phyloP scores from a whole-genome alignment of 2,797 vertebrate genomes.

The Euthynnus affinis region DNA sequence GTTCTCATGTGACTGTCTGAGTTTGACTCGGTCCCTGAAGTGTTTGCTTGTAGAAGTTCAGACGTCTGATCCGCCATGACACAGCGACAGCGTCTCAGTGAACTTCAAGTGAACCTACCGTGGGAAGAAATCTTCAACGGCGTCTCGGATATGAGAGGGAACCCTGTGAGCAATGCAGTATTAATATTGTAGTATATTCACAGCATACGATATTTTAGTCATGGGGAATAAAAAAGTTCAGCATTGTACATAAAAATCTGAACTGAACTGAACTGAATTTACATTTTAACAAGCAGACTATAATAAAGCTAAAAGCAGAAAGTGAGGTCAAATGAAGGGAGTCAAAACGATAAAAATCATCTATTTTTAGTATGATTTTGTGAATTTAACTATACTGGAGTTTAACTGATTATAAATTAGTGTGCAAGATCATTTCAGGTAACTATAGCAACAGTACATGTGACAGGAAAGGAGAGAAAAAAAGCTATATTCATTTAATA shows the following conservation, averaged over 20 bases:
- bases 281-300: not conserved
- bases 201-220: not conserved
- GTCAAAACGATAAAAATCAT: not conserved
- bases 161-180: not conserved
- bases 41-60: constrained; percentile 27
- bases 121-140: not conserved
- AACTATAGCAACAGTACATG: too few species aligned
- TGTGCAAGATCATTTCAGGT: too few species aligned
- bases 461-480: too few species aligned
- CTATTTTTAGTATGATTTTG: not conserved
- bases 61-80: constrained; percentile 29
- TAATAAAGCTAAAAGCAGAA: not conserved
- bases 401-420: too few species aligned
- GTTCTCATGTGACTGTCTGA: constrained; percentile 6
- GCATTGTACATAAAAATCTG: not conserved
- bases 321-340: not conserved
- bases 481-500: too few species aligned
- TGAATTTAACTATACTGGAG: not conserved
- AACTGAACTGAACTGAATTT: not conserved
- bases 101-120: constrained; percentile 44
- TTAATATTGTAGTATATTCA: not conserved
- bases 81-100: not conserved
- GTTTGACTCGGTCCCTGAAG: constrained; percentile 14
- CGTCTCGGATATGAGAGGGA: constrained; percentile 8
- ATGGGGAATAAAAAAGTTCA: not conserved